Evolutionary conservation across 2,888 invertebrate genomes (phyloP), one percentile per base, ranked within the genome.

Genomic region (Anorthoa munda): DNA sequence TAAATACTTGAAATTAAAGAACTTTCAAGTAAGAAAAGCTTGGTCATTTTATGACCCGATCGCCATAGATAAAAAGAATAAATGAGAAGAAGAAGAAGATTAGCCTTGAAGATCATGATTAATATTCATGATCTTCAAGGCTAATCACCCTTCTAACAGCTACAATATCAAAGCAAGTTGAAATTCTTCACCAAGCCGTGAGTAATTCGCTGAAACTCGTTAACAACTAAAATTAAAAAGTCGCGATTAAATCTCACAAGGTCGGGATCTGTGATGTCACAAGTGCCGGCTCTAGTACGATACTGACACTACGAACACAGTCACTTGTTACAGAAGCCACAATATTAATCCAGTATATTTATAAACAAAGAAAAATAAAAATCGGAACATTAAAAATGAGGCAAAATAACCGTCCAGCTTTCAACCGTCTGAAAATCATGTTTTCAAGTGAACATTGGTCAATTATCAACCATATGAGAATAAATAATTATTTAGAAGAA

Each of bases 211-310:
- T 55, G 39, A 84, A 89, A 87, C 83, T 89, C 86, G 77, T 81
- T 85, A 84, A 79, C 75, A 86, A 84, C 71, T 86, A 68, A 87
- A 86, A 89, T 89, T 83, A 86, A 89, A 88, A 89, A 86, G 74
- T 69, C 64, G 69, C 77, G 83, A 88, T 87, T 88, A 86, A 87
- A 89, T 89, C 86, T 86, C 74, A 79, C 76, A 82, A 84, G 85
- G 72, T 72, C 66, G 64, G 63, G 55, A 55, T 74, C 81, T 67
- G 21, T 74, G 74, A 83, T 70, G 80, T 83, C 79, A 74, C 80
- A 70, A 81, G 51, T 56, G 50, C 48, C 51, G 45, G 26, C 77
- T 59, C 51, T 21, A 58, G 53, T 45, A 55, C 58, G 50, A 69
- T 73, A 72, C 69, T 56, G 66, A 46, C 18, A 69, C 69, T 64